A percentile compares a stretch with the other conserved stretches of the same genome.
Evolutionary conservation across 1,140 invertebrate genomes (phyloP).

Genomic region (Pseudachorutes palmiensis): DNA sequence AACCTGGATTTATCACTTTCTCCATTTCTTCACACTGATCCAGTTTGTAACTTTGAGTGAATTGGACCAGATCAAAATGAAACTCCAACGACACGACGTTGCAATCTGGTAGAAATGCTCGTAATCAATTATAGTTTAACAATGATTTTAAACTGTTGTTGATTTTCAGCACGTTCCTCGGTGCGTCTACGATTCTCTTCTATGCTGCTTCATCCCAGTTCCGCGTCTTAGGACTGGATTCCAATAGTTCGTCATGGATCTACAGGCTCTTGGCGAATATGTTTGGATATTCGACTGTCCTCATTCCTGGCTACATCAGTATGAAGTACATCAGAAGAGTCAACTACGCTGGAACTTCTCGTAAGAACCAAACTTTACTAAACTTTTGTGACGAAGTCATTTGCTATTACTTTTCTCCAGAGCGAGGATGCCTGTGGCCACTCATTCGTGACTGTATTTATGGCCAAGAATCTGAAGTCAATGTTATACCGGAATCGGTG

Average conservation of each 20-base stretch:
- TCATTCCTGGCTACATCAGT: conserved; percentile 75
- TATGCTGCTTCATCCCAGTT: conserved; percentile 50
- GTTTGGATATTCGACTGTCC: conserved; percentile 77
- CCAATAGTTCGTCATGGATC: conserved; percentile 53
- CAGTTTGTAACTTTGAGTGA: no score
- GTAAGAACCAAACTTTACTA: conserved; percentile 47
- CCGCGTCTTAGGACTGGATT: conserved; percentile 43
- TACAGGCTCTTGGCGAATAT: conserved; percentile 68
- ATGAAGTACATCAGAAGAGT: conserved; percentile 71
- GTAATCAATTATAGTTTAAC: not conserved
- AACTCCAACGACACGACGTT: conserved; percentile 26
- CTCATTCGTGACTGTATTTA: conserved; percentile 57
- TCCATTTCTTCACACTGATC: no score
- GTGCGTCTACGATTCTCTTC: conserved; percentile 39
- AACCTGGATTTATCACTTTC: no score
- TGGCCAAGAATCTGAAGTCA: conserved; percentile 46
- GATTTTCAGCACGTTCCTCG: not conserved
- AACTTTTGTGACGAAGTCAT: conserved; percentile 2
- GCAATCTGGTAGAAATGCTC: conserved; percentile 16
- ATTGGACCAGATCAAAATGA: no score
- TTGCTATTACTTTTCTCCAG: conserved; percentile 38
- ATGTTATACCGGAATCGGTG: conserved; percentile 21
- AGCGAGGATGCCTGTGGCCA: conserved; percentile 49
- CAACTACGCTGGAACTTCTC: conserved; percentile 70
- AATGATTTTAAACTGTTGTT: not conserved